A percentile compares a stretch with the other conserved stretches of the same genome.
Conservation (phyloP, 2,888 invertebrate species). For the Zeuzera pyrina region DNA sequence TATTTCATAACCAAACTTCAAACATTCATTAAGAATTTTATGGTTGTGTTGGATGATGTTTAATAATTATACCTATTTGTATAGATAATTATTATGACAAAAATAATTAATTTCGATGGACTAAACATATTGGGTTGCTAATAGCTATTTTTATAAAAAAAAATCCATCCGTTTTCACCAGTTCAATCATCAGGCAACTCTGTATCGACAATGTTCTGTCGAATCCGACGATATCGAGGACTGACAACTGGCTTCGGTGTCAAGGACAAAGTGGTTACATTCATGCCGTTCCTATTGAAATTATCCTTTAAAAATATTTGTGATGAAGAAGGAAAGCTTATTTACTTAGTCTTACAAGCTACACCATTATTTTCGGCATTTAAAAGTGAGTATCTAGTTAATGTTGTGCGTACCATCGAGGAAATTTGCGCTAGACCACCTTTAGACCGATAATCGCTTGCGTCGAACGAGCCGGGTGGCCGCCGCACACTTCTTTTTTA, state of each 20-base stretch:
- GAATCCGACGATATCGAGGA: constrained; percentile 77
- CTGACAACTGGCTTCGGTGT: constrained; percentile 74
- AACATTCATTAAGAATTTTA: no score
- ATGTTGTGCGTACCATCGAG: no score
- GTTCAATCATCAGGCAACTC: constrained; percentile 19
- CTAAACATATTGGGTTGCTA: no score
- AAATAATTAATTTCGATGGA: no score
- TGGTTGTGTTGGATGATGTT: no score
- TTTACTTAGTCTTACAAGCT: constrained; percentile 81
- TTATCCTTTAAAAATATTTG: constrained; percentile 77
- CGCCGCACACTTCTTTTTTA: no score
- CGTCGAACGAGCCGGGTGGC: no score
- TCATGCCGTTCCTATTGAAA: constrained; percentile 81
- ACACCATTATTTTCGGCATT: constrained; percentile 83
- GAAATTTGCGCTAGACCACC: no score
- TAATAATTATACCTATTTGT: no score
- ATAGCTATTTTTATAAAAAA: not conserved
- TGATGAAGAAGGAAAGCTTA: constrained; percentile 63
- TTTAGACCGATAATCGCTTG: no score
- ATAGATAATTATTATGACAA: no score
- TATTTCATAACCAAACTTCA: no score
- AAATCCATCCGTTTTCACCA: constrained; percentile 9
- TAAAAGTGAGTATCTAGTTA: constrained; percentile 77
- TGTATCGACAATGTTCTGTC: constrained; percentile 43
- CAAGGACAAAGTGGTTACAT: constrained; percentile 72